Evolutionary conservation across 2,113 vertebrate genomes (phyloP).

Genomic region (Lota lota): DNA sequence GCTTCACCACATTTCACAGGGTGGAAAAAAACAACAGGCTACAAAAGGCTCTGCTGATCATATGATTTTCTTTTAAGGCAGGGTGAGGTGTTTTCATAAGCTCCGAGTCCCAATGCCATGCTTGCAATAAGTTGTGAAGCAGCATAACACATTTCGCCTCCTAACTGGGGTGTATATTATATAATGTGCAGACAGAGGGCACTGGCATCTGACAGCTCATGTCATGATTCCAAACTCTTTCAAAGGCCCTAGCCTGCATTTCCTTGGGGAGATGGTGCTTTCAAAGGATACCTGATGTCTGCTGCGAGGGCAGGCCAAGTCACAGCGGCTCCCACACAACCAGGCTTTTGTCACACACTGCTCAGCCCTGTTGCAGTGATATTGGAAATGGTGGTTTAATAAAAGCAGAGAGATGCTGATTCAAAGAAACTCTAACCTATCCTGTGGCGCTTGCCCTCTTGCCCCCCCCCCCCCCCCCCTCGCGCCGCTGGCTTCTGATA

Average conservation of each 20-base stretch:
- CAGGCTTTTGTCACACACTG: slow-evolving; percentile 51
- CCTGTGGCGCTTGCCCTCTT: slow-evolving; percentile 71
- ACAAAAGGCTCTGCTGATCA: no score
- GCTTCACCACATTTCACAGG: no score
- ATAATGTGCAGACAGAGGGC: slow-evolving; percentile 24
- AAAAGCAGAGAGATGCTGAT: slow-evolving; percentile 72
- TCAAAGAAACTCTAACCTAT: slow-evolving; percentile 75
- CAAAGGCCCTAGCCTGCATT: slow-evolving; percentile 39
- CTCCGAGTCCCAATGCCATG: no score
- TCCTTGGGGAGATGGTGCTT: slow-evolving; percentile 28
- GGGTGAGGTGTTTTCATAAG: no score
- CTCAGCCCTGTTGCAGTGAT: slow-evolving; percentile 40
- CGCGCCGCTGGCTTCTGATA: slow-evolving; percentile 81
- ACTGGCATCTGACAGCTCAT: slow-evolving; percentile 35
- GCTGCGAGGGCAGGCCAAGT: slow-evolving; percentile 24
- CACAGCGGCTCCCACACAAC: slow-evolving; percentile 41
- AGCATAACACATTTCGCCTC: no score
- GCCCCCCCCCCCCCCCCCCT: slow-evolving; percentile 60
- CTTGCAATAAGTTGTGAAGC: no score
- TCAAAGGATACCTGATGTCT: slow-evolving; percentile 40
- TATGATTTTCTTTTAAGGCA: no score
- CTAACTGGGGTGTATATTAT: slow-evolving; percentile 16
- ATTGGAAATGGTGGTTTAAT: slow-evolving; percentile 70
- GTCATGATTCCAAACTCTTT: slow-evolving; percentile 47
- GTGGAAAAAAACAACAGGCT: no score